phyloP scores from a whole-genome alignment of 2,797 vertebrate genomes.

The Phylloscopus collybita region DNA sequence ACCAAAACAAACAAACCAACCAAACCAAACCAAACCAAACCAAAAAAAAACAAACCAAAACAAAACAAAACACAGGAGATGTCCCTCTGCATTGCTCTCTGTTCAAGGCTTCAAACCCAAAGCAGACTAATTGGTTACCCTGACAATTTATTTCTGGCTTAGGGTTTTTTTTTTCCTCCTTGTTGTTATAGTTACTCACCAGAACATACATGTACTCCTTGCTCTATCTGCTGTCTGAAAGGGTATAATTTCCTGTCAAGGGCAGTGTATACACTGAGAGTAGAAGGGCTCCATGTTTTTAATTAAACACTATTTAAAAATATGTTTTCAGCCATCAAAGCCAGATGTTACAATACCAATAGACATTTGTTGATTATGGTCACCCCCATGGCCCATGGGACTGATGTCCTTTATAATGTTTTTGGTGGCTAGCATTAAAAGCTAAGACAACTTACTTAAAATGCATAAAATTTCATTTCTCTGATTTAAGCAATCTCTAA shows the following conservation, averaged over 20 bases:
- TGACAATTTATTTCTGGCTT: not conserved
- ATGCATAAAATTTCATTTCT: not conserved
- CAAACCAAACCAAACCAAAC: no score
- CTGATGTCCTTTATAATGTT: not conserved
- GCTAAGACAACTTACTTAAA: not conserved
- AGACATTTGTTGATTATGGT: not conserved
- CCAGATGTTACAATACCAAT: not conserved
- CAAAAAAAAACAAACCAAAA: not conserved
- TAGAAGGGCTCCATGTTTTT: not conserved
- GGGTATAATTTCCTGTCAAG: not conserved
- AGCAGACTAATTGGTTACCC: not conserved
- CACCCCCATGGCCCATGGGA: not conserved
- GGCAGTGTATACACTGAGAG: not conserved
- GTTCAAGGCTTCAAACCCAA: not conserved
- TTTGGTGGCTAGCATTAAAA: not conserved
- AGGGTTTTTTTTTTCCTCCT: not conserved
- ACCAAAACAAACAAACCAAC: no score
- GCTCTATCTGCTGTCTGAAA: not conserved
- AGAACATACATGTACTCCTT: not conserved
- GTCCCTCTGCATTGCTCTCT: not conserved
- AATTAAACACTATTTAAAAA: not conserved
- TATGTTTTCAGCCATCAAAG: rapidly evolving
- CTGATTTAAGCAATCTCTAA: not conserved
- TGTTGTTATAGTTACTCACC: not conserved
- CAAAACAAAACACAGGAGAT: not conserved